Conservation (phyloP, 2,888 invertebrate species). For the Drosophila testacea region DNA sequence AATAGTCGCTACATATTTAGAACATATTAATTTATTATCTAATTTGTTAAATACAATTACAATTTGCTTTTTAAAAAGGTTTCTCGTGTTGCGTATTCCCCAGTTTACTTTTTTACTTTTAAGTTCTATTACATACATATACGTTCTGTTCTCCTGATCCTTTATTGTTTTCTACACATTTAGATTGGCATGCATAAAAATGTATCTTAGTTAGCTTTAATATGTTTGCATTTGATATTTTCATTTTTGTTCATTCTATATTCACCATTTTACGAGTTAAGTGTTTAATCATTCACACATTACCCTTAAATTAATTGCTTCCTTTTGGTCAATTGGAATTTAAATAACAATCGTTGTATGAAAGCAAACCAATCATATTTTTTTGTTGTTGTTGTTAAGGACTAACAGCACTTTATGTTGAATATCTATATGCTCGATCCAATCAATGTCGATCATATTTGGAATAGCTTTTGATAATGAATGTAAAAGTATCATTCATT, state of each 20-base stretch:
- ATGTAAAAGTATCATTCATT: slow-evolving; percentile 11
- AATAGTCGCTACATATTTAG: slow-evolving; percentile 54
- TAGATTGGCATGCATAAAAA: slow-evolving; percentile 79
- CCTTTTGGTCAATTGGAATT: slow-evolving; percentile 45
- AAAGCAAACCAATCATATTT: slow-evolving; percentile 14
- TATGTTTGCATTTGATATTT: slow-evolving; percentile 49
- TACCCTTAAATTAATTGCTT: slow-evolving; percentile 38
- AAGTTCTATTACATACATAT: slow-evolving; percentile 38
- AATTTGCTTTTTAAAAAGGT: slow-evolving; percentile 66
- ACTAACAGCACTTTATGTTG: slow-evolving; percentile 17
- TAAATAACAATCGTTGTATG: slow-evolving; percentile 32
- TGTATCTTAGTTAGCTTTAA: slow-evolving; percentile 50
- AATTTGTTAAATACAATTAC: slow-evolving; percentile 75
- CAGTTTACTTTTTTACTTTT: slow-evolving; percentile 26
- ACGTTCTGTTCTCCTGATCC: slow-evolving; percentile 24
- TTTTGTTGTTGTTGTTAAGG: neutral
- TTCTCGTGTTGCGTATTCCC: slow-evolving; percentile 42
- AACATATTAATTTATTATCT: slow-evolving; percentile 79
- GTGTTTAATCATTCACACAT: slow-evolving; percentile 29
- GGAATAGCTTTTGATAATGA: slow-evolving; percentile 9
- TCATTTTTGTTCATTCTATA: slow-evolving; percentile 14
- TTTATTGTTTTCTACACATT: slow-evolving; percentile 73
- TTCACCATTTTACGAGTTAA: slow-evolving; percentile 1
- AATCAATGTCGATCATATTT: neutral
- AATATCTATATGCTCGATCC: slow-evolving; percentile 1